Conservation (phyloP, 2,113 vertebrate species). For the Labrus mixtus region DNA sequence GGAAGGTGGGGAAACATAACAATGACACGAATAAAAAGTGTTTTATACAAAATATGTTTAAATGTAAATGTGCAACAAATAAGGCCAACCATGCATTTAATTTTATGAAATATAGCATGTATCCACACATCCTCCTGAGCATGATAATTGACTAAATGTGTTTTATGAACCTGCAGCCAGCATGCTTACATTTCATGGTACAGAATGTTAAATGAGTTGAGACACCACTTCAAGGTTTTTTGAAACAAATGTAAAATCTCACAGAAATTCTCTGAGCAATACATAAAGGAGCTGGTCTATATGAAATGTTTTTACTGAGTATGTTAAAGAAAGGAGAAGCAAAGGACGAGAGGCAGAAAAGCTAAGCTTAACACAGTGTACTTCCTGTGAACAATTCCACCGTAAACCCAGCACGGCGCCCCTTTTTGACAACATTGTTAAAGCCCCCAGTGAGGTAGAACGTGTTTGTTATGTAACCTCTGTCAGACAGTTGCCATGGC, state of each 20-base stretch:
- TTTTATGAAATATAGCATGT: not conserved
- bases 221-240: constrained; percentile 9
- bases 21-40: not conserved
- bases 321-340: not conserved
- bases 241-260: not conserved
- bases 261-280: not conserved
- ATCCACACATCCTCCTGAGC: not conserved
- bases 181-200: constrained; percentile 5
- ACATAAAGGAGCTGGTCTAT: not conserved
- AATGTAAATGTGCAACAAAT: not conserved
- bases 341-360: constrained; percentile 8
- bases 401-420: constrained; percentile 3
- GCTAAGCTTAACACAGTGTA: not conserved
- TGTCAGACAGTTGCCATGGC: constrained; percentile 57
- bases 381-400: constrained; percentile 33
- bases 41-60: not conserved
- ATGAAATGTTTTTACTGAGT: not conserved
- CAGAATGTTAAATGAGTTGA: not conserved
- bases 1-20: not conserved
- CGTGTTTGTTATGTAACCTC: constrained; percentile 51
- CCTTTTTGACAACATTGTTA: constrained; percentile 24
- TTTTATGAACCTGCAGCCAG: constrained; percentile 22
- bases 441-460: constrained; percentile 34
- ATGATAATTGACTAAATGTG: constrained; percentile 1
- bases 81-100: not conserved